Conservation (phyloP, 2,888 invertebrate genomes). For the Dusona sp. region DNA sequence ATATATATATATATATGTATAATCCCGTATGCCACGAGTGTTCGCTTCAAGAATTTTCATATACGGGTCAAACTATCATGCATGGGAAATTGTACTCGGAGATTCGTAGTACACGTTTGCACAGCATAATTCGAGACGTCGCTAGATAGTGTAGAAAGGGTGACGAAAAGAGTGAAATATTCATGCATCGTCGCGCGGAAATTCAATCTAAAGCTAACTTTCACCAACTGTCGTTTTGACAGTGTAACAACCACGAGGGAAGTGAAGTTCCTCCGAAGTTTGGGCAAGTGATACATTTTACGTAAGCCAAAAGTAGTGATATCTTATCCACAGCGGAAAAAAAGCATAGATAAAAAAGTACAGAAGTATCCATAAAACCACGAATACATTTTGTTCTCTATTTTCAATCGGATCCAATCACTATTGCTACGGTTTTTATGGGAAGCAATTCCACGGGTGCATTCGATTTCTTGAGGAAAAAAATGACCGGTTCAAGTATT, state of each 20-base stretch:
- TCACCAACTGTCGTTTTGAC: slow-evolving; percentile 69
- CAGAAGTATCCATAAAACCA: slow-evolving; percentile 7
- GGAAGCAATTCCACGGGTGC: slow-evolving; percentile 1
- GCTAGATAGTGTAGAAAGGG: slow-evolving; percentile 16
- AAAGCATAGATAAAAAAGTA: slow-evolving; percentile 15
- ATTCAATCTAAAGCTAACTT: slow-evolving; percentile 37
- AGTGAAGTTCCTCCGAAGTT: slow-evolving; percentile 68
- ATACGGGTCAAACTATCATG: slow-evolving; percentile 3
- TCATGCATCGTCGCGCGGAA: slow-evolving; percentile 40
- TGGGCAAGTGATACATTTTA: slow-evolving; percentile 53
- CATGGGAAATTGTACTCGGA: slow-evolving; percentile 15
- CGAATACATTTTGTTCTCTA: slow-evolving; percentile 24
- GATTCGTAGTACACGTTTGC: slow-evolving; percentile 25
- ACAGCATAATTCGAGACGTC: background rate
- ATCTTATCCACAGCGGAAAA: background rate
- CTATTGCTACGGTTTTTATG: slow-evolving; percentile 6
- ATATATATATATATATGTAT: slow-evolving; percentile 12
- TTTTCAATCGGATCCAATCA: slow-evolving; percentile 1
- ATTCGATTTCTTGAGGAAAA: slow-evolving; percentile 7
- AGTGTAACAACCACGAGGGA: slow-evolving; percentile 64
- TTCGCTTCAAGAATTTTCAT: slow-evolving; percentile 4
- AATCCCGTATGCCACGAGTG: slow-evolving; percentile 10
- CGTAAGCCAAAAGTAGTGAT: slow-evolving; percentile 1
- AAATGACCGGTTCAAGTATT: slow-evolving; percentile 3
- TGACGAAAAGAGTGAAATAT: slow-evolving; percentile 44